These are phyloP conservation scores for Polyommatus icarus DNA, from an alignment of 2,888 invertebrate species.

Conservation along the genomic window DNA sequence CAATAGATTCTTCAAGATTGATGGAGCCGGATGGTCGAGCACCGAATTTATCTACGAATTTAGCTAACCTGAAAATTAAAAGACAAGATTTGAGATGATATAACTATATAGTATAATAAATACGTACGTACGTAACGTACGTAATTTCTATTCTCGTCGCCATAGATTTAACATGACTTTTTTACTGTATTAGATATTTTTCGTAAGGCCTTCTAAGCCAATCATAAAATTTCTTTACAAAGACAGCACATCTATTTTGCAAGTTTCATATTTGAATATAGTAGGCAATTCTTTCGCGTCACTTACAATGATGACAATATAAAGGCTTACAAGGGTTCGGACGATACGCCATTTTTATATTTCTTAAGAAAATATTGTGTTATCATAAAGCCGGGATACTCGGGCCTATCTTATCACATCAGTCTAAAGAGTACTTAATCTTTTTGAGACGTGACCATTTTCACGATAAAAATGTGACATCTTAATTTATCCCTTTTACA, in stretches of 20 bases:
- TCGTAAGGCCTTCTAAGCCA: background rate
- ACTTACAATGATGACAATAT: conserved; percentile 47
- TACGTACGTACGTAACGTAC: too few relatives aligned
- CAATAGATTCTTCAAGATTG: conserved; percentile 83
- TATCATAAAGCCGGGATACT: conserved; percentile 47
- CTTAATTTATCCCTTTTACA: background rate
- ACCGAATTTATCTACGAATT: conserved; percentile 81
- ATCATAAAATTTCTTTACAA: background rate
- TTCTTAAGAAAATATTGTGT: conserved; percentile 47
- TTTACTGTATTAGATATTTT: background rate
- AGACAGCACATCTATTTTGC: conserved; percentile 1
- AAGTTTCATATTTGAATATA: conserved; percentile 67
- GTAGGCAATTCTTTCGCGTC: conserved; percentile 54
- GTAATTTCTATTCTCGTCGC: too few relatives aligned
- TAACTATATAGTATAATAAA: too few relatives aligned
- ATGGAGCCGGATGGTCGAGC: conserved; percentile 82
- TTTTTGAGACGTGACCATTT: conserved; percentile 45
- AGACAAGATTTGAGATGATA: background rate
- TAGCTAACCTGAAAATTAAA: conserved; percentile 58
- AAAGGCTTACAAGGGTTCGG: conserved; percentile 49
- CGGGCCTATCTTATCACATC: conserved; percentile 51
- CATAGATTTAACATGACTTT: too few relatives aligned
- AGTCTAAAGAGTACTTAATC: conserved; percentile 47
- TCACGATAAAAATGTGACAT: background rate
- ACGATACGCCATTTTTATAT: conserved; percentile 53